Base-by-base conservation (phyloP, 2,113 vertebrate species). In the Scytalopus superciliaris region DNA sequence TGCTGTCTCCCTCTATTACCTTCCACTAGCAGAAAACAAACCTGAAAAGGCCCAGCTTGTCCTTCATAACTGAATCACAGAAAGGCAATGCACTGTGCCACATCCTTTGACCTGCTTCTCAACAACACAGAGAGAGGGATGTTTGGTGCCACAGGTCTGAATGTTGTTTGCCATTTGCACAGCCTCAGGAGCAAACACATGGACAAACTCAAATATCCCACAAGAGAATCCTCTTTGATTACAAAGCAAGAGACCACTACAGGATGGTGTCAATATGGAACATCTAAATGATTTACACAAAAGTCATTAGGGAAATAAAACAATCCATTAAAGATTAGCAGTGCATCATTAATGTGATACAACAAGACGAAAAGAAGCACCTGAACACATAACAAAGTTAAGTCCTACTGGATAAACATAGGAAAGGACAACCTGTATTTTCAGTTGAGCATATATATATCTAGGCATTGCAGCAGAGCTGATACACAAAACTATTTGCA, bases 331-430 rank as follows among this genome's bases (percentile, higher is more conserved):
- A 70, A 87, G 56, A 60, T 68, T 37, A 85, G 56, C 42, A 66
- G 25, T 27, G 55, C 28, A 70, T 74, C 31, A 76, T 75, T 64
- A 70, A 81, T 9, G 53, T 82, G 85, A 84, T 68, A 42, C 10
- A 89, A 86, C 3, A 22, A 66, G 80, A 95, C 86, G 89, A 68
- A 93, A 94, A 86, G 28, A 74, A 81, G 53, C 52, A 89, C 87
- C 60, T 33, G 45, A 94, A 92, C 89, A 94, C 90, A 84, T 40
- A 84, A 91, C 35, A 19, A 83, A 77, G 18, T 57, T 57, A 90
- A 37, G 45, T 70, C 37, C 68, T 74, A 60, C 68, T 0, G 0
- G n/a, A 60, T 63, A 77, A 86, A 86, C 59, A 63, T 0, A 78
- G 64, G 68, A 78, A 78, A 93, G 40, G 76, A 77, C 56, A 90